Conservation (phyloP, 2,888 invertebrate species). For the Byasa hedistus region DNA sequence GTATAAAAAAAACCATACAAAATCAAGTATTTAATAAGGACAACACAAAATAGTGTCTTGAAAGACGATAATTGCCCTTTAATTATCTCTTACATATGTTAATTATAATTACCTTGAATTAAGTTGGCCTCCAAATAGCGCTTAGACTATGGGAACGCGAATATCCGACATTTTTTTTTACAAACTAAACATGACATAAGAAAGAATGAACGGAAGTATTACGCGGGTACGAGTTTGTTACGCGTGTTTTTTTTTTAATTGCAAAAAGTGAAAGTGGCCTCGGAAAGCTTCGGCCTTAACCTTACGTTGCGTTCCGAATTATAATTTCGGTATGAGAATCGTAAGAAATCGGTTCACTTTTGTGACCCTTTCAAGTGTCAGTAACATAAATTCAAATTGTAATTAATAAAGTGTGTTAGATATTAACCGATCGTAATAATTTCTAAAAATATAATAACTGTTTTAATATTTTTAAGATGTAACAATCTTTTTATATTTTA, state of each 20-base stretch:
- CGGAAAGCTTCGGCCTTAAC: constrained; percentile 6
- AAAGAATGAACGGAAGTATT: constrained; percentile 13
- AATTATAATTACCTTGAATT: background rate
- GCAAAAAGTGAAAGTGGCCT: constrained; percentile 27
- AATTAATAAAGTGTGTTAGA: background rate
- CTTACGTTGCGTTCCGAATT: background rate
- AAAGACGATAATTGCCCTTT: background rate
- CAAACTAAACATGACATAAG: constrained; percentile 7
- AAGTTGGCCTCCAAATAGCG: constrained; percentile 3
- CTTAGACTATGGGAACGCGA: background rate
- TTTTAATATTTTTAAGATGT: no score
- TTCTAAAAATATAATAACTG: background rate
- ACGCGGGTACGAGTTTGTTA: constrained; percentile 4
- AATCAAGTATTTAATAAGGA: background rate
- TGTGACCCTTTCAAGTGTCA: background rate
- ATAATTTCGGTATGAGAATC: constrained; percentile 11
- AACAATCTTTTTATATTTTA: no score
- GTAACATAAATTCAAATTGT: background rate
- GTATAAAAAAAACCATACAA: no score
- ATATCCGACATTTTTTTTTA: constrained; percentile 5
- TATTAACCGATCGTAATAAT: background rate
- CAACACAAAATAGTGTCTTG: background rate
- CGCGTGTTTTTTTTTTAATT: constrained; percentile 22
- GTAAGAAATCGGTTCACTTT: constrained; percentile 2
- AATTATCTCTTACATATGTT: background rate